Percentiles rank a stretch among this genome's conserved stretches.
Evolutionary conservation across 1,140 invertebrate species (phyloP).

Genomic region (Ganaspis sp.): DNA sequence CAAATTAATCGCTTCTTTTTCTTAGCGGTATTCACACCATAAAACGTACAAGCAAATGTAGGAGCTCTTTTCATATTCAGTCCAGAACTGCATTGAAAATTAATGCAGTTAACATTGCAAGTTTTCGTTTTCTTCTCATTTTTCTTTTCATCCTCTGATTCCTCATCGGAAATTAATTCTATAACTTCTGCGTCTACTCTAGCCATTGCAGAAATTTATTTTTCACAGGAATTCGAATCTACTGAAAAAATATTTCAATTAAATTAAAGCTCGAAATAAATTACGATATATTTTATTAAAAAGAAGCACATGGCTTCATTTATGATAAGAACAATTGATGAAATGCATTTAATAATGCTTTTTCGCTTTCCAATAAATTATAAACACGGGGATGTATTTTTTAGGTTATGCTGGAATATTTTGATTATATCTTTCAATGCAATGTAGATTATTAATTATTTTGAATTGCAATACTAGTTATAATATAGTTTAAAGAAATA

Average conservation of each 20-base stretch:
- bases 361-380: too few species aligned
- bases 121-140: constrained; percentile 57
- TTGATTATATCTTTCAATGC: too few species aligned
- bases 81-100: constrained; percentile 76
- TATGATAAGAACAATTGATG: too few species aligned
- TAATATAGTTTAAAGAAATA: too few species aligned
- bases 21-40: constrained; percentile 72
- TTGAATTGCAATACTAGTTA: too few species aligned
- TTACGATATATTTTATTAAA: too few species aligned
- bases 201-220: not conserved
- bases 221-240: not conserved
- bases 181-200: constrained; percentile 62
- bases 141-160: constrained; percentile 40
- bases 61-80: constrained; percentile 72
- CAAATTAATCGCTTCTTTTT: constrained; percentile 76
- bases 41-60: constrained; percentile 76
- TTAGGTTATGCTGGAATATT: too few species aligned
- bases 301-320: too few species aligned
- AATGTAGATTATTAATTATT: too few species aligned
- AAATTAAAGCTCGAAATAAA: not conserved
- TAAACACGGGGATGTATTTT: too few species aligned
- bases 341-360: too few species aligned
- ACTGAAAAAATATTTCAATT: not conserved
- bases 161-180: constrained; percentile 71
- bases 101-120: constrained; percentile 75